Evolutionary conservation across 2,888 invertebrate genomes (phyloP).

Genomic region (Cinara cedri): DNA sequence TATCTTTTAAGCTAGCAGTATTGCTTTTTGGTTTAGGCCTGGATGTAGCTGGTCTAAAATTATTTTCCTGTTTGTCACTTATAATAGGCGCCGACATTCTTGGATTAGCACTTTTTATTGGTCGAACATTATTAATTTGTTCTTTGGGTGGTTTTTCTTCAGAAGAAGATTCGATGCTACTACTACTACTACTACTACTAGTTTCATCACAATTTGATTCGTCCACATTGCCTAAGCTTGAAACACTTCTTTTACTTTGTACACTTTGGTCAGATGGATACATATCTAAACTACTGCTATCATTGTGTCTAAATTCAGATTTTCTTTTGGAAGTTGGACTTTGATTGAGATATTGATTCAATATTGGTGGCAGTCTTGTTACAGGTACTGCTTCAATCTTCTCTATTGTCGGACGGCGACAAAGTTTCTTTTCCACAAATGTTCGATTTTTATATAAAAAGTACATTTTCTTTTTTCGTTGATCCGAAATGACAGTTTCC

Average conservation of each 20-base stretch:
- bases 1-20: conserved; percentile 25
- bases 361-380: conserved; percentile 44
- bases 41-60: conserved; percentile 39
- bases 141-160: conserved; percentile 14
- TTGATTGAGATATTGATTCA: conserved; percentile 51
- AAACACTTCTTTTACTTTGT: conserved; percentile 40
- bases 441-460: conserved; percentile 50
- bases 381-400: conserved; percentile 23
- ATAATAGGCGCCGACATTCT: conserved; percentile 46
- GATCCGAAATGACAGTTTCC: conserved; percentile 16
- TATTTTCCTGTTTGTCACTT: conserved; percentile 31
- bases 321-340: conserved; percentile 22
- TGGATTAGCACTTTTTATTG: conserved; percentile 41
- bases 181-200: conserved; percentile 24
- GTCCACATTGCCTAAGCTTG: conserved; percentile 8
- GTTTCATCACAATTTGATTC: conserved; percentile 4
- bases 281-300: conserved; percentile 43
- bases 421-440: conserved; percentile 51
- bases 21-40: conserved; percentile 30
- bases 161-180: conserved; percentile 13
- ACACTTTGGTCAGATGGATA: conserved; percentile 41
- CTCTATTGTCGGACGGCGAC: conserved; percentile 11
- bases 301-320: conserved; percentile 30
- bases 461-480: conserved; percentile 52
- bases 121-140: background rate